These are phyloP conservation scores for Drosophila gaucha DNA, from an alignment of 2,888 invertebrate genomes.

Conservation along the genomic window DNA sequence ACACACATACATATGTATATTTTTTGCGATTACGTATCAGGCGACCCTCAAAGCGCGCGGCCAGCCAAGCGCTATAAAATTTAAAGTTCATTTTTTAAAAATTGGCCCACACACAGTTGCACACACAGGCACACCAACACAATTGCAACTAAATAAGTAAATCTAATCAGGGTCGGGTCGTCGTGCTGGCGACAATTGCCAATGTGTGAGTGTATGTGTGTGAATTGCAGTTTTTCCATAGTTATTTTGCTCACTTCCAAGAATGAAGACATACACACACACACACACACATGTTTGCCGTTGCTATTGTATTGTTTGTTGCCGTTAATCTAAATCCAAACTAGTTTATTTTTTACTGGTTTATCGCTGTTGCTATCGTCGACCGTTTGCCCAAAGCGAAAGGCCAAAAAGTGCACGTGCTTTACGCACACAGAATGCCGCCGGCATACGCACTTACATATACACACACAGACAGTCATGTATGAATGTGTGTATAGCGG, in stretches of 20 bases:
- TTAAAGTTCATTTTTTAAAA: slow-evolving; percentile 61
- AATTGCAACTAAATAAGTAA: slow-evolving; percentile 17
- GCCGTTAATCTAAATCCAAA: slow-evolving; percentile 53
- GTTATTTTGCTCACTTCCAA: slow-evolving; percentile 28
- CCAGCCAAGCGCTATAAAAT: slow-evolving; percentile 50
- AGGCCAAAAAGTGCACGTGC: slow-evolving; percentile 64
- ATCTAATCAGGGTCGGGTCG: slow-evolving; percentile 49
- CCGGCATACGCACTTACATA: slow-evolving; percentile 3
- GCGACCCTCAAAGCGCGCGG: slow-evolving; percentile 27
- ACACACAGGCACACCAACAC: slow-evolving; percentile 15
- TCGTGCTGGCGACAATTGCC: slow-evolving; percentile 10
- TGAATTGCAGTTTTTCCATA: slow-evolving; percentile 32
- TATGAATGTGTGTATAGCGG: background rate
- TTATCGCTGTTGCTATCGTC: slow-evolving; percentile 30
- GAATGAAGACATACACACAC: slow-evolving; percentile 15
- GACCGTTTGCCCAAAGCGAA: slow-evolving; percentile 45
- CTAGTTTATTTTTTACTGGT: slow-evolving; percentile 36
- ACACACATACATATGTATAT: slow-evolving; percentile 2
- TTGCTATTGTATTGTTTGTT: slow-evolving; percentile 11
- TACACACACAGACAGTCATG: background rate
- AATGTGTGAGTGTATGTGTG: slow-evolving; percentile 3
- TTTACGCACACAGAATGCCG: slow-evolving; percentile 47
- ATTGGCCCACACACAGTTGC: slow-evolving; percentile 55
- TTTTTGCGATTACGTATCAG: slow-evolving; percentile 45
- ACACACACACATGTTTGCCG: background rate